Conservation (phyloP, 2,113 vertebrate genomes). For the Gobius niger region DNA sequence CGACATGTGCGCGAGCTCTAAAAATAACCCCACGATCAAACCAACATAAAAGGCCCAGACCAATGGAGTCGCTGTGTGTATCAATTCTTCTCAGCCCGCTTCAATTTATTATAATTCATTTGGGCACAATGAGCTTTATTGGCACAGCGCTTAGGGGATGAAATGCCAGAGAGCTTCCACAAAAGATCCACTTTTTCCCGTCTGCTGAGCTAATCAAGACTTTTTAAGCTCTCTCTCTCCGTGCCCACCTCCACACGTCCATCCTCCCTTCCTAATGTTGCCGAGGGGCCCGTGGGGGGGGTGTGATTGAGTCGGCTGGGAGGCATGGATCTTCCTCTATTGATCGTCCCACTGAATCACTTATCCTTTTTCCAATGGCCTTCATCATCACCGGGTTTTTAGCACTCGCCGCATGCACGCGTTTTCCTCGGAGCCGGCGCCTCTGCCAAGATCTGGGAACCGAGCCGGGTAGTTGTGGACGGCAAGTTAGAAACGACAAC, state of each 20-base stretch:
- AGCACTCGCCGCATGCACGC: slow-evolving; percentile 58
- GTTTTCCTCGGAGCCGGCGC: slow-evolving; percentile 49
- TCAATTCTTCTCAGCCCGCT: slow-evolving; percentile 46
- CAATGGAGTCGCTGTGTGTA: slow-evolving; percentile 29
- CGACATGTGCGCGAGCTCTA: slow-evolving; percentile 13
- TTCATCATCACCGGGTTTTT: slow-evolving; percentile 70
- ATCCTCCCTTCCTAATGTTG: slow-evolving; percentile 66
- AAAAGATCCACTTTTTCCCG: slow-evolving; percentile 60
- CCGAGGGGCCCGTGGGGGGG: slow-evolving; percentile 55
- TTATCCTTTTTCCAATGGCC: slow-evolving; percentile 76
- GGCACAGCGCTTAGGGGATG: slow-evolving; percentile 42
- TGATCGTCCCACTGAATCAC: slow-evolving; percentile 76
- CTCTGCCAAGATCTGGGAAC: slow-evolving; percentile 40
- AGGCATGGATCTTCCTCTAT: slow-evolving; percentile 74
- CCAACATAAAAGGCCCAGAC: slow-evolving; percentile 14
- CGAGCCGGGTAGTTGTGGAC: slow-evolving; percentile 22
- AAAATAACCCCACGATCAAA: slow-evolving; percentile 33
- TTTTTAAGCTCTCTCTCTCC: slow-evolving; percentile 34
- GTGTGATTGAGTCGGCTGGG: slow-evolving; percentile 71
- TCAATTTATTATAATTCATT: slow-evolving; percentile 59
- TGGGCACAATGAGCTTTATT: slow-evolving; percentile 46
- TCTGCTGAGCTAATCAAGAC: slow-evolving; percentile 53
- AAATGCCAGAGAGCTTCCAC: slow-evolving; percentile 59
- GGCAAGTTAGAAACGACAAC: slow-evolving; percentile 10
- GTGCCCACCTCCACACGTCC: slow-evolving; percentile 40